A percentile compares a stretch with the other conserved stretches of the same genome.
phyloP scores from a whole-genome alignment of 2,113 vertebrate species.

The Oryzias javanicus region DNA sequence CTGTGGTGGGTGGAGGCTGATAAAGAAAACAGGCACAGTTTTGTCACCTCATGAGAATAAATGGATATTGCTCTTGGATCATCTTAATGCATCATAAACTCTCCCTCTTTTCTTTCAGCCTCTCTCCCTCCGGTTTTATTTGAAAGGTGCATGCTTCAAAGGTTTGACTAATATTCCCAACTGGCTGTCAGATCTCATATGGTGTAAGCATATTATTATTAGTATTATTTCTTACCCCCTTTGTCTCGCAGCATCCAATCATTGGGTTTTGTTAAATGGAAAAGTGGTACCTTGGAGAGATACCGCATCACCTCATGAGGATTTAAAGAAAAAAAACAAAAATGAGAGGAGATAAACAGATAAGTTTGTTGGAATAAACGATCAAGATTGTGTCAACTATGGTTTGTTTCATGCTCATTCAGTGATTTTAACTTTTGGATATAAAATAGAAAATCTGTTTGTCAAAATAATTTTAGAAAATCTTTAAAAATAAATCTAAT shows the following conservation, averaged over 20 bases:
- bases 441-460: not conserved
- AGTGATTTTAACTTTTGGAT: too few relatives aligned
- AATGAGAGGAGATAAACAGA: conserved; percentile 3
- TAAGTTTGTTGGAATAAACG: not conserved
- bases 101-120: conserved; percentile 11
- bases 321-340: conserved; percentile 3
- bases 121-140: conserved; percentile 29
- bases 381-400: not conserved
- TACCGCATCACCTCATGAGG: conserved; percentile 13
- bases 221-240: not conserved
- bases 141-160: conserved; percentile 53
- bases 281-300: conserved; percentile 45
- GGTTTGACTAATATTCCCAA: conserved; percentile 55
- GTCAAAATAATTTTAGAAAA: not conserved
- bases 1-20: conserved; percentile 14
- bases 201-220: not conserved
- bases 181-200: conserved; percentile 47
- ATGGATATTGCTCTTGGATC: conserved; percentile 40
- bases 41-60: conserved; percentile 43
- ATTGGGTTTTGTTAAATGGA: conserved; percentile 22
- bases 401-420: not conserved
- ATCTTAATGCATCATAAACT: conserved; percentile 39
- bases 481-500: not conserved
- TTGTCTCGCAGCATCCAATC: conserved; percentile 4
- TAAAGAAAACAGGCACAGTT: conserved; percentile 9